Evolutionary conservation across 2,113 vertebrate genomes (phyloP).

Genomic region (Peromyscus maniculatus): DNA sequence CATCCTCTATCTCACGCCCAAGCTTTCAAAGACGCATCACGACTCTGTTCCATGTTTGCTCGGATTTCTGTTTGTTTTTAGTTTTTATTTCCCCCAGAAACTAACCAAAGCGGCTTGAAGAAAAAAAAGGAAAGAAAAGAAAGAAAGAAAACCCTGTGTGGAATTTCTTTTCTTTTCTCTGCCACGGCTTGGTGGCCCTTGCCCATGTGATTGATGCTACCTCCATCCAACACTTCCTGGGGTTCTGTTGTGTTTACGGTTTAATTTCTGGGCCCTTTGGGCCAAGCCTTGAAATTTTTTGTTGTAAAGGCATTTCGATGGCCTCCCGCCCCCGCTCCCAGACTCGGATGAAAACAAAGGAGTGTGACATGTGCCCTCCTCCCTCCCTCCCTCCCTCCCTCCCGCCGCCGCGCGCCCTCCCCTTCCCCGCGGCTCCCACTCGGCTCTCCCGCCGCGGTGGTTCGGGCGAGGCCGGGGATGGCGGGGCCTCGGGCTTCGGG

Average conservation of each 20-base stretch:
- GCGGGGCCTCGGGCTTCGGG: not conserved
- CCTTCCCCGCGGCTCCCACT: slow-evolving; percentile 1
- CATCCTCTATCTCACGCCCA: not conserved
- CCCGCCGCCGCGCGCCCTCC: not conserved
- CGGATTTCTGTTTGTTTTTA: not conserved
- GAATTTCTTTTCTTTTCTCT: not conserved
- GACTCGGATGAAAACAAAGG: slow-evolving; percentile 77
- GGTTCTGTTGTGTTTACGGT: slow-evolving; percentile 16
- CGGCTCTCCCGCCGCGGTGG: not conserved
- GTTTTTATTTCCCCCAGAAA: not conserved
- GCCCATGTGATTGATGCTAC: slow-evolving; percentile 62
- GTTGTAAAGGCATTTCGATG: slow-evolving; percentile 64
- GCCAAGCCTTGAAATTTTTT: slow-evolving; percentile 9
- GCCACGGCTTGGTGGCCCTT: slow-evolving; percentile 67
- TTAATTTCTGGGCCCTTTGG: slow-evolving; percentile 32
- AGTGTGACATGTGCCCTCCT: slow-evolving; percentile 52
- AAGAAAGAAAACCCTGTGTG: not conserved
- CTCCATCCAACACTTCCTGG: slow-evolving; percentile 59
- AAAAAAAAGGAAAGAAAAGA: not conserved
- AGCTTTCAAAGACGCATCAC: not conserved
- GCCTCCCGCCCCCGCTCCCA: slow-evolving; percentile 67
- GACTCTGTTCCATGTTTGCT: not conserved
- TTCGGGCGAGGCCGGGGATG: not conserved
- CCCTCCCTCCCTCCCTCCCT: not conserved
- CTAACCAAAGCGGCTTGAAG: not conserved